Conservation (phyloP, 2,797 vertebrate species). For the Phylloscopus collybita region DNA sequence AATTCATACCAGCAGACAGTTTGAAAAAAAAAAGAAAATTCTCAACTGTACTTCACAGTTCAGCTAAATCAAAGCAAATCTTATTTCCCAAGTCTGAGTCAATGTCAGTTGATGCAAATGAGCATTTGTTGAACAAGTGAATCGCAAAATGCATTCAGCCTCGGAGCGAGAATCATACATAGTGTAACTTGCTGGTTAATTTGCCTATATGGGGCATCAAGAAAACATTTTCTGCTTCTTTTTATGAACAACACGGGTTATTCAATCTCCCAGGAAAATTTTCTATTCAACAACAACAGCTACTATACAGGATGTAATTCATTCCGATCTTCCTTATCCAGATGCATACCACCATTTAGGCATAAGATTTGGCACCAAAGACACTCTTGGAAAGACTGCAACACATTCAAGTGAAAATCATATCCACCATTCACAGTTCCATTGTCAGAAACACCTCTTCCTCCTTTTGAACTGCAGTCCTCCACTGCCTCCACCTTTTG, state of each 20-base stretch:
- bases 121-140: neutral
- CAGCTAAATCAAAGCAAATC: slow-evolving; percentile 10
- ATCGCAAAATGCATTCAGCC: neutral
- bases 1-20: neutral
- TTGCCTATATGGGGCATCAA: neutral
- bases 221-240: neutral
- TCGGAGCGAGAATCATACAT: neutral
- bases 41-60: neutral
- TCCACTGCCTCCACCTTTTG: neutral
- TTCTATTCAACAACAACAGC: neutral
- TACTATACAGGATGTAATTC: neutral
- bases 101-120: slow-evolving; percentile 25
- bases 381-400: neutral
- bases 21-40: neutral
- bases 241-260: neutral
- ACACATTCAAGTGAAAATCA: neutral
- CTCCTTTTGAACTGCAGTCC: neutral
- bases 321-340: neutral
- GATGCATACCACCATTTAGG: neutral
- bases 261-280: neutral
- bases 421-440: neutral
- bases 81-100: neutral
- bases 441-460: neutral
- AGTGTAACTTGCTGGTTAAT: neutral
- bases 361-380: neutral